Conservation (phyloP, 1,140 invertebrate species). For the Mya arenaria region DNA sequence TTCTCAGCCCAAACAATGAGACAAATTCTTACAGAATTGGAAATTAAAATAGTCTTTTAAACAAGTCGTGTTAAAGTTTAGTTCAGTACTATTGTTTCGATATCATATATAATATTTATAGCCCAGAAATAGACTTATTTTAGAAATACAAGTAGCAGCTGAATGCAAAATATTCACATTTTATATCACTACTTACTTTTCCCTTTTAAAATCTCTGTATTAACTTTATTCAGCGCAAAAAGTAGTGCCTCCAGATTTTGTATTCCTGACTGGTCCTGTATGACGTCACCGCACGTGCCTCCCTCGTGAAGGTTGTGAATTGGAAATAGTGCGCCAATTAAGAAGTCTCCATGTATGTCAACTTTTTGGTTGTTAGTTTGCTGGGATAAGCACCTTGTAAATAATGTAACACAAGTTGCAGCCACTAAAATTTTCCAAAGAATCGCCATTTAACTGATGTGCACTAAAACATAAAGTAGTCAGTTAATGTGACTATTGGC, state of each 20-base stretch:
- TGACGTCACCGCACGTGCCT: conserved; percentile 85
- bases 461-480: no score
- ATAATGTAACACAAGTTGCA: no score
- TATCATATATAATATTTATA: no score
- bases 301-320: conserved; percentile 84
- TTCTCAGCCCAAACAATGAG: neutral
- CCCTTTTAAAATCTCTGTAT: conserved; percentile 66
- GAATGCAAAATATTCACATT: no score
- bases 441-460: no score
- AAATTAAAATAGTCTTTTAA: neutral
- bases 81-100: no score
- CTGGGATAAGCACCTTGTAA: no score
- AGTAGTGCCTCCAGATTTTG: conserved; percentile 89
- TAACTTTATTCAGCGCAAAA: conserved; percentile 87
- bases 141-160: no score
- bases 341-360: conserved; percentile 83
- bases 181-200: conserved; percentile 3
- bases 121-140: no score
- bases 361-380: neutral
- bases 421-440: no score
- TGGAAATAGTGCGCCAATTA: conserved; percentile 88
- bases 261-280: conserved; percentile 61
- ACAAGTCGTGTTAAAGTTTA: no score
- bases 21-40: neutral
- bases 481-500: no score